Percentiles rank a stretch among this genome's conserved stretches.
Conservation (phyloP, 2,888 invertebrate genomes). For the Catocala nupta region DNA sequence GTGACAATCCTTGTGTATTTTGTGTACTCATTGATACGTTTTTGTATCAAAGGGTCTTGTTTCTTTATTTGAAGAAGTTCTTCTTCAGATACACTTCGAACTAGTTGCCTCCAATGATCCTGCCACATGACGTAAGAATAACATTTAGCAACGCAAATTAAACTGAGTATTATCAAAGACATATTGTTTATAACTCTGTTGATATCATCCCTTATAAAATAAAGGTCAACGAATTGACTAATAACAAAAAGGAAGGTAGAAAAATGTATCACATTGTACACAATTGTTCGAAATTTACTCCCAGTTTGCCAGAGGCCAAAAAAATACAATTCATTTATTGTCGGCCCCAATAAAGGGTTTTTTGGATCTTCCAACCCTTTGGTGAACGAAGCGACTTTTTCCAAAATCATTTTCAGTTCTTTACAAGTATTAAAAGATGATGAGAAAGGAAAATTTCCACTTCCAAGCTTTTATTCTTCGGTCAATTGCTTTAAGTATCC, state of each 20-base stretch:
- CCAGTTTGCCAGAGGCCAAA: slow-evolving; percentile 67
- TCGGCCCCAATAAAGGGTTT: slow-evolving; percentile 72
- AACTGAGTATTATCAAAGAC: slow-evolving; percentile 59
- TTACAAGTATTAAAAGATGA: slow-evolving; percentile 3
- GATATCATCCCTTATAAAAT: slow-evolving; percentile 58
- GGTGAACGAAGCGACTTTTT: slow-evolving; percentile 52
- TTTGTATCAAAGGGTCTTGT: slow-evolving; percentile 40
- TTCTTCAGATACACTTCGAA: slow-evolving; percentile 50
- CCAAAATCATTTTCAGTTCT: slow-evolving; percentile 47
- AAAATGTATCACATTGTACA: slow-evolving; percentile 57
- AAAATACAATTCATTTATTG: slow-evolving; percentile 64
- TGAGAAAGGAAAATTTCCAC: slow-evolving; percentile 23
- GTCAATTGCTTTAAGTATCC: slow-evolving; percentile 25
- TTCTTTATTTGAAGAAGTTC: slow-evolving; percentile 57
- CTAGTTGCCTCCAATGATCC: slow-evolving; percentile 35
- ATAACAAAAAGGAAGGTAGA: slow-evolving; percentile 55
- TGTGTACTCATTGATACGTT: slow-evolving; percentile 60
- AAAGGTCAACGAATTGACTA: slow-evolving; percentile 62
- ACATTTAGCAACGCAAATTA: slow-evolving; percentile 59
- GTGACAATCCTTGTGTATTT: slow-evolving; percentile 65
- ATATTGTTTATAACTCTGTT: slow-evolving; percentile 64
- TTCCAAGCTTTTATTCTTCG: slow-evolving; percentile 13
- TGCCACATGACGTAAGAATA: slow-evolving; percentile 55
- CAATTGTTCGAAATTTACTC: slow-evolving; percentile 50
- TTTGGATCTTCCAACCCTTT: slow-evolving; percentile 63